Conservation (phyloP, 2,888 invertebrate genomes). For the Macroteleia sp. region DNA sequence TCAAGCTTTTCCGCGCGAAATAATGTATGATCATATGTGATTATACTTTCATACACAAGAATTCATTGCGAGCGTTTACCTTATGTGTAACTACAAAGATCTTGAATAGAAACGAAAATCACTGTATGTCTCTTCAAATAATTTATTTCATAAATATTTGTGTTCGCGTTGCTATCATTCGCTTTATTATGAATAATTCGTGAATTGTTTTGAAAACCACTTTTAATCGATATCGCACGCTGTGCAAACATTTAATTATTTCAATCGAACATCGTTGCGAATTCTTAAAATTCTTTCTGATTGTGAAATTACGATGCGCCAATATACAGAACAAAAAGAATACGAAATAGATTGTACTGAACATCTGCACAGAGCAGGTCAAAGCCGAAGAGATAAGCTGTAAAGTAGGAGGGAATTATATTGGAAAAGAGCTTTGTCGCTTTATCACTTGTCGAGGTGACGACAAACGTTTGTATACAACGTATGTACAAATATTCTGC, state of each 20-base stretch:
- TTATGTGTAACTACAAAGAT: too few relatives aligned
- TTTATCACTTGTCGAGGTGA: slow-evolving; percentile 73
- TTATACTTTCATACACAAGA: too few relatives aligned
- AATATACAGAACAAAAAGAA: slow-evolving; percentile 39
- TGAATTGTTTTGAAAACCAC: too few relatives aligned
- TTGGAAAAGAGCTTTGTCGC: slow-evolving; percentile 74
- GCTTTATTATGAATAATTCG: too few relatives aligned
- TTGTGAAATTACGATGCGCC: slow-evolving; percentile 32
- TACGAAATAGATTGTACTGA: slow-evolving; percentile 44
- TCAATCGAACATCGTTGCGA: too few relatives aligned
- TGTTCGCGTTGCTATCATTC: too few relatives aligned
- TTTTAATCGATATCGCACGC: too few relatives aligned
- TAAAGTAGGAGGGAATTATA: slow-evolving; percentile 71
- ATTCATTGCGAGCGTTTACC: too few relatives aligned
- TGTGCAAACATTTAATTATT: too few relatives aligned
- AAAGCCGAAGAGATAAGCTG: slow-evolving; percentile 61
- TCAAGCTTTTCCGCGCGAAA: slow-evolving; percentile 16
- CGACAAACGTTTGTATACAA: slow-evolving; percentile 70
- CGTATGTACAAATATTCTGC: slow-evolving; percentile 75
- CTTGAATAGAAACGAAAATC: too few relatives aligned
- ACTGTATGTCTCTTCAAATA: too few relatives aligned
- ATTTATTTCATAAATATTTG: too few relatives aligned
- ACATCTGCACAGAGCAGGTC: slow-evolving; percentile 44
- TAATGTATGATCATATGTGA: slow-evolving; percentile 24
- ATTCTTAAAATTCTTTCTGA: slow-evolving; percentile 35